A percentile compares a stretch with the other conserved stretches of the same genome.
Evolutionary conservation across 2,888 invertebrate genomes (phyloP).

Genomic region (Lobophora halterata): DNA sequence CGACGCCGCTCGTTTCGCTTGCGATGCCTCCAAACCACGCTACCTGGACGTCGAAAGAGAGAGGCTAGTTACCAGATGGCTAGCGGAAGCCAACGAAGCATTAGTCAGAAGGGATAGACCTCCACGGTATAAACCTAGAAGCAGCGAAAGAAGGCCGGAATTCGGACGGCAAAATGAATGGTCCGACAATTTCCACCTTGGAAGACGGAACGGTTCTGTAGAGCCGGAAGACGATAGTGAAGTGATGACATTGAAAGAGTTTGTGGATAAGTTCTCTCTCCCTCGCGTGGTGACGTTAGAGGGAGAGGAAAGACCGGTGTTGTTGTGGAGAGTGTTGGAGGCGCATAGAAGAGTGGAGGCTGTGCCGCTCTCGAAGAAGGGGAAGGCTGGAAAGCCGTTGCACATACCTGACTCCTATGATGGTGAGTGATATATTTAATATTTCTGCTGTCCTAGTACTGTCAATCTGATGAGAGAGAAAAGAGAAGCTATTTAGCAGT

Average conservation of each 20-base stretch:
- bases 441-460: conserved; percentile 15
- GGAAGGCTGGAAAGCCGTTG: conserved; percentile 80
- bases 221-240: conserved; percentile 76
- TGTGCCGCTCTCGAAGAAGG: conserved; percentile 79
- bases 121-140: conserved; percentile 69
- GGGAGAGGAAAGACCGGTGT: conserved; percentile 79
- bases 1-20: conserved; percentile 76
- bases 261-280: conserved; percentile 82
- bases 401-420: conserved; percentile 85
- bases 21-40: conserved; percentile 73
- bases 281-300: conserved; percentile 82
- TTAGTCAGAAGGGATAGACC: conserved; percentile 68
- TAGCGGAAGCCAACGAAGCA: conserved; percentile 76
- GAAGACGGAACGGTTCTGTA: conserved; percentile 63
- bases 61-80: conserved; percentile 72
- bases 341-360: conserved; percentile 83
- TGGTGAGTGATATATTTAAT: conserved; percentile 67
- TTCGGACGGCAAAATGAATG: conserved; percentile 63
- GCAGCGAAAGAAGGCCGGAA: conserved; percentile 75
- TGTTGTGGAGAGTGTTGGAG: conserved; percentile 82
- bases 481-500: too few species aligned
- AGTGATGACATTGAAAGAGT: conserved; percentile 77
- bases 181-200: conserved; percentile 70
- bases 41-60: conserved; percentile 75
- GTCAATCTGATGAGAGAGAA: too few species aligned